Base-by-base conservation (phyloP, 2,797 vertebrate genomes). In the Hipposideros larvatus region DNA sequence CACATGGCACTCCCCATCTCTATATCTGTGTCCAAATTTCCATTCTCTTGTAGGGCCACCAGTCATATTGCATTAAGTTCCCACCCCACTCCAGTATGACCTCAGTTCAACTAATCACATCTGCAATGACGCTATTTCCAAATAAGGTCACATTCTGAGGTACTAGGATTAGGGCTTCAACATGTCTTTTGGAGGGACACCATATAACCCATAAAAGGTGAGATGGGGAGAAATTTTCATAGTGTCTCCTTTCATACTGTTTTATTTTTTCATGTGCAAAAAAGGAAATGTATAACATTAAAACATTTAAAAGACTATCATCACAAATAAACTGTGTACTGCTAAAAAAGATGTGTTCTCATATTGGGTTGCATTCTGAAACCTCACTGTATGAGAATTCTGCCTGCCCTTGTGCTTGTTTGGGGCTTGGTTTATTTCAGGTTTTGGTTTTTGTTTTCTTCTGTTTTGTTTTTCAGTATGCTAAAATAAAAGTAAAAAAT, bases 401-500 rank as follows among this genome's bases (percentile, higher is more conserved):
- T 46, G 19, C 46, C 14, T 2, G 46, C 73, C 26, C 66, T 88
- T 96, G 80, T 87, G 51, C 26, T 87, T 94, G 28, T 74, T 73
- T 53, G 59, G 11, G 24, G 2, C 22, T 91, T 80, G 43, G 5
- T 53, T 68, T 85, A 73, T 24, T 48, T 34, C 26, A 13, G 10
- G 4, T 9, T 11, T 18, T 55, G 16, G 48, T 16, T 51, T 55
- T 55, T 26, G 14, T 24, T 43, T 51, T 57, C 31, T 59, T 92
- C 9, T 43, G 43, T 43, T 43, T 43, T 43, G 43, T 43, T 31
- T 53, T 0, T 0, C 14, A 37, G 59, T 13, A 79, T 19, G 22
- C 74, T 83, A 95, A 98, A 92, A 59, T 4, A 21, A 74, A 97
- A 65, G 28, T 78, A 41, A 96, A 75, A 93, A 11, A 65, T 88